These are phyloP conservation scores for Protosalanx chinensis DNA, from an alignment of 2,797 vertebrate genomes.

Conservation along the genomic window DNA sequence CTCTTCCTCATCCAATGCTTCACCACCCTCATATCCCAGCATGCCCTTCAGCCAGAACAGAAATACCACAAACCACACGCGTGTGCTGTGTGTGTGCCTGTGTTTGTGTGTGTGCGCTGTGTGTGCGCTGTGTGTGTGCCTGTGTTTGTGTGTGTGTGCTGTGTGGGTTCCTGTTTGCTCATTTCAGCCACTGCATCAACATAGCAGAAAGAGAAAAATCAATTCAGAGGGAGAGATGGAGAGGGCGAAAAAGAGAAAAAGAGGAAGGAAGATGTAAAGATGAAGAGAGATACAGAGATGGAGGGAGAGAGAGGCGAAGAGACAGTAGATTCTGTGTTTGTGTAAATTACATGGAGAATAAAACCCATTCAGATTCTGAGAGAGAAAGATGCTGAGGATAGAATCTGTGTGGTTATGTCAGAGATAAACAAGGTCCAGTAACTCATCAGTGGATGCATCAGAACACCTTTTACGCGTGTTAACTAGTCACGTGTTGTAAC, in stretches of 20 bases:
- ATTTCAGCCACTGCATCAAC: background rate
- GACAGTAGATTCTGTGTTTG: background rate
- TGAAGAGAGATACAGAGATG: too few relatives aligned
- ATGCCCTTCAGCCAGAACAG: too few relatives aligned
- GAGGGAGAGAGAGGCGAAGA: background rate
- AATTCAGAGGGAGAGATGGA: too few relatives aligned
- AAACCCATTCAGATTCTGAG: background rate
- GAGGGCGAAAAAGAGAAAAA: too few relatives aligned
- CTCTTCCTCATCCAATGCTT: too few relatives aligned
- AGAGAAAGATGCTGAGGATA: conserved; percentile 1
- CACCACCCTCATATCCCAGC: too few relatives aligned
- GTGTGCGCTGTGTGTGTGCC: conserved; percentile 6
- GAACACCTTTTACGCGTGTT: background rate
- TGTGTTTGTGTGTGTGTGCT: background rate
- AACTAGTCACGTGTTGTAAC: background rate
- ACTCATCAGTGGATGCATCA: background rate
- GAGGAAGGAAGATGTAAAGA: too few relatives aligned
- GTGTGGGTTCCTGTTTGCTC: background rate
- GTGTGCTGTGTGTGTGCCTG: conserved; percentile 8
- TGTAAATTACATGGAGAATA: too few relatives aligned
- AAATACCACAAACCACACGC: too few relatives aligned
- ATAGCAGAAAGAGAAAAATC: background rate
- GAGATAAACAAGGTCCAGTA: background rate
- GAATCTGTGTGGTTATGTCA: background rate
- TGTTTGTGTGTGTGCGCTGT: background rate